Evolutionary conservation across 2,888 invertebrate species (phyloP).

Genomic region (Meta bourneti): DNA sequence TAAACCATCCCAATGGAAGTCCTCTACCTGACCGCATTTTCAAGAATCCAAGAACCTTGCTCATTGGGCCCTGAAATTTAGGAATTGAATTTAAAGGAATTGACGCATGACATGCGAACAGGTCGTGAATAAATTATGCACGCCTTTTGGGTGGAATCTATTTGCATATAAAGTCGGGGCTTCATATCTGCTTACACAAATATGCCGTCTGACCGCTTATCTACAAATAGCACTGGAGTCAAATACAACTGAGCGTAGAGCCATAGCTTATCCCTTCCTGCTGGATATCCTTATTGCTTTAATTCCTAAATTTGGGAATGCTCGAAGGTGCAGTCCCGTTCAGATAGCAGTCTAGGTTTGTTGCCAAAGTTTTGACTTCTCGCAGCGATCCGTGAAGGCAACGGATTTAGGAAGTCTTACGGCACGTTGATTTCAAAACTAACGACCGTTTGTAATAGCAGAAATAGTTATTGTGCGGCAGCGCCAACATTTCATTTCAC

Average conservation of each 20-base stretch:
- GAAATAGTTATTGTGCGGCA: slow-evolving; percentile 28
- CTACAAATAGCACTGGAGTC: slow-evolving; percentile 54
- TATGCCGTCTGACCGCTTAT: slow-evolving; percentile 54
- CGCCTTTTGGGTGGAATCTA: slow-evolving; percentile 51
- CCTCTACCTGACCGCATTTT: slow-evolving; percentile 33
- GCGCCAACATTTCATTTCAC: slow-evolving; percentile 21
- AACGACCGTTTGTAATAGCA: slow-evolving; percentile 39
- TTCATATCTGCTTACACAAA: slow-evolving; percentile 64
- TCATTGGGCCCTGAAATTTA: slow-evolving; percentile 44
- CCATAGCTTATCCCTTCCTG: slow-evolving; percentile 26
- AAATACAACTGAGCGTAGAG: slow-evolving; percentile 24
- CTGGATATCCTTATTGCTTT: slow-evolving; percentile 59
- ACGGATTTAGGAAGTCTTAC: slow-evolving; percentile 47
- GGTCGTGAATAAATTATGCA: slow-evolving; percentile 65
- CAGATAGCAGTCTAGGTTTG: slow-evolving; percentile 42
- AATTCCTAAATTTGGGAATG: slow-evolving; percentile 46
- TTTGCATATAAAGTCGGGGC: slow-evolving; percentile 51
- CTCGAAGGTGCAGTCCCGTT: slow-evolving; percentile 9
- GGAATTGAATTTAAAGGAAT: slow-evolving; percentile 66
- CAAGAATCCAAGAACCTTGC: slow-evolving; percentile 25
- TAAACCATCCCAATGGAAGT: slow-evolving; percentile 17
- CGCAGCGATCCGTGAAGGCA: slow-evolving; percentile 51
- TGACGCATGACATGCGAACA: slow-evolving; percentile 53
- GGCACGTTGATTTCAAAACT: slow-evolving; percentile 39
- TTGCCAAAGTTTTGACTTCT: slow-evolving; percentile 49